Conservation (phyloP, 2,797 vertebrate species). For the Notamacropus eugenii region DNA sequence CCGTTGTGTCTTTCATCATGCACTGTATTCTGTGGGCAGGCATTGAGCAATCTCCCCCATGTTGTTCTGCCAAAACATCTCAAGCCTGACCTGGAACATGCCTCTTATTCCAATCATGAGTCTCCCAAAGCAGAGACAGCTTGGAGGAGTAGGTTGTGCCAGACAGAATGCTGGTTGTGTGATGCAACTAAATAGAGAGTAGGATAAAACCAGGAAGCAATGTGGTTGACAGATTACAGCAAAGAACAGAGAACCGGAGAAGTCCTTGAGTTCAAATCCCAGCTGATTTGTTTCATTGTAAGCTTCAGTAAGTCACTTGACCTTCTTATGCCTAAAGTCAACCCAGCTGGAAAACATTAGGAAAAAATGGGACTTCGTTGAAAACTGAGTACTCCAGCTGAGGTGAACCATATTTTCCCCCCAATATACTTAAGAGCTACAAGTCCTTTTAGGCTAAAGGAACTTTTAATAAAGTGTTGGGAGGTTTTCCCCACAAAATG, state of each 20-base stretch:
- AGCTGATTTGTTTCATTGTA: conserved; percentile 30
- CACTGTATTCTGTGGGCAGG: conserved; percentile 36
- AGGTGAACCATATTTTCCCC: conserved; percentile 4
- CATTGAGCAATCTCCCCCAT: conserved; percentile 15
- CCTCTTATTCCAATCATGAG: conserved; percentile 54
- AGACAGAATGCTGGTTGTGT: accelerated
- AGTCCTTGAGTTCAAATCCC: conserved; percentile 36
- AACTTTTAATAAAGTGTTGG: background rate
- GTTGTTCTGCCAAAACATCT: conserved; percentile 38
- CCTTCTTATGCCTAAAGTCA: conserved; percentile 43
- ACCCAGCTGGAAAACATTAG: conserved; percentile 52
- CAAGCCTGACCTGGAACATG: conserved; percentile 61
- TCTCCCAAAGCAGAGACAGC: conserved; percentile 8
- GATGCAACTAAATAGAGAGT: conserved; percentile 39
- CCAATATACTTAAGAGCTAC: conserved; percentile 5
- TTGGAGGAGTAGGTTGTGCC: background rate
- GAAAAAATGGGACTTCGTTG: background rate
- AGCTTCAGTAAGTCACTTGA: background rate
- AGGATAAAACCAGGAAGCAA: background rate
- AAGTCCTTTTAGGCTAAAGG: background rate
- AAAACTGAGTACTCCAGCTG: conserved; percentile 37
- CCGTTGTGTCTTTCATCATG: conserved; percentile 44
- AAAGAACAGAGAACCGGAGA: background rate
- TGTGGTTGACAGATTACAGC: background rate
- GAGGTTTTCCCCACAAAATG: background rate